Evolutionary conservation across 2,797 vertebrate genomes (phyloP), one percentile per base, ranked within the genome.

Genomic region (Chelonia mydas): DNA sequence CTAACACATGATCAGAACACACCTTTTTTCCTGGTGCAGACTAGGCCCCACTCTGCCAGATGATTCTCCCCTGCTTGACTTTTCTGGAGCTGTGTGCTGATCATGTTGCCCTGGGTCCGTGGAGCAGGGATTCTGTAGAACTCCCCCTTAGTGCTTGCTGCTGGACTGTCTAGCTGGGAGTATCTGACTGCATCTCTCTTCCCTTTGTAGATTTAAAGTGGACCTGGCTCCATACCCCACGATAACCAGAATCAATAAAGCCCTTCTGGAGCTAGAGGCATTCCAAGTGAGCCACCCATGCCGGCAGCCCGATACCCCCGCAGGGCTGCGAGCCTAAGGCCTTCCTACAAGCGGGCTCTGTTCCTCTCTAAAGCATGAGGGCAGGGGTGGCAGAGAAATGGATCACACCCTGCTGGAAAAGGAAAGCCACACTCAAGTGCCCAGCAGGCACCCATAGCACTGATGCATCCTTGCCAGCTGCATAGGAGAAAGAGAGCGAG

Each of bases 231-330:
- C 97, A 54, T 99, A 98, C 97, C 99, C 99, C 82, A 99, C 98
- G 10, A 99, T 99, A 98, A 98, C 91, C 93, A 98, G 96, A 92
- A 98, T 99, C 97, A 99, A 99, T 95, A 97, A 99, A 97, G 97
- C 98, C 19, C 98, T 99, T 87, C 51, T 98, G 83, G 98, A 99
- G 94, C 94, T 99, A 51, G 99, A 99, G 47, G 99, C 99, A 51
- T 99, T 99, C 97, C 98, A 98, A 97, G 97, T 95, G 88, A 99
- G 98, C 97, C 99, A 99, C 95, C 99, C 99, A 13, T 98, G 98
- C 33, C 93, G 92, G 72, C 99, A 99, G 97, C 99, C 99, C 16
- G 99, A 99, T 93, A 99, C 99, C 23, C 99, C 99, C 11, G 95
- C 97, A 9, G 99, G 99, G 84, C 89, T 99, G 85, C 94, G 79